Percentiles rank a stretch among this genome's conserved stretches.
Evolutionary conservation across 2,888 invertebrate genomes (phyloP).

Genomic region (Himalopsyche japonica): DNA sequence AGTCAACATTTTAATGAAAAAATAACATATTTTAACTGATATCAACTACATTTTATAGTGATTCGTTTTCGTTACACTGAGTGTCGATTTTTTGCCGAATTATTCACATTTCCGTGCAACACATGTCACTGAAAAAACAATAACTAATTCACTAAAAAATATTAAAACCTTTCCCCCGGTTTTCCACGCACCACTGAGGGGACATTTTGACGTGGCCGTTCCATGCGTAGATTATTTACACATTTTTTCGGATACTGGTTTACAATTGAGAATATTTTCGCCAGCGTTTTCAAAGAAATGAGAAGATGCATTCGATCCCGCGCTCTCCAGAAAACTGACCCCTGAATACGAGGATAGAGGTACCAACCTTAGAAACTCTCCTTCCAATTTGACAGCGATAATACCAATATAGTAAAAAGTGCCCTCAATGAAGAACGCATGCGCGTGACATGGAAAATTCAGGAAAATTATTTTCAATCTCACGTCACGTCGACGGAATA

Average conservation of each 20-base stretch:
- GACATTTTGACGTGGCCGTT: neutral
- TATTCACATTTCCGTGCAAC: slow-evolving; percentile 14
- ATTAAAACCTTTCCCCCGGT: neutral
- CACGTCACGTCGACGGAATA: neutral
- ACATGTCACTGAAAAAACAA: slow-evolving; percentile 22
- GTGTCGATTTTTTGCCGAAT: neutral
- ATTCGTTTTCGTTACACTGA: neutral
- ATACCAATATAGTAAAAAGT: slow-evolving; percentile 7
- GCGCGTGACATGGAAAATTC: neutral
- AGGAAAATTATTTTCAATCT: neutral
- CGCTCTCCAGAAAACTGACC: slow-evolving; percentile 29
- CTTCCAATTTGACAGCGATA: slow-evolving; percentile 23
- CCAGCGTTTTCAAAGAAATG: neutral
- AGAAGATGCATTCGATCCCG: neutral
- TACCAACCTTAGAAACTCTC: slow-evolving; percentile 12
- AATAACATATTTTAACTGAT: slow-evolving; percentile 3
- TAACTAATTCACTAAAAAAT: slow-evolving; percentile 4
- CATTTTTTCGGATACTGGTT: neutral
- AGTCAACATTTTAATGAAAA: neutral
- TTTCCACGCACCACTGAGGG: neutral
- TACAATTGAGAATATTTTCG: neutral
- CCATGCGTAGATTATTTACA: neutral
- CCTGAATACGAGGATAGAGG: slow-evolving; percentile 15
- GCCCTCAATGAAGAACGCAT: slow-evolving; percentile 4
- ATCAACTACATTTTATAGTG: neutral